phyloP scores from a whole-genome alignment of 2,113 vertebrate species.

The Edolisoma coerulescens region DNA sequence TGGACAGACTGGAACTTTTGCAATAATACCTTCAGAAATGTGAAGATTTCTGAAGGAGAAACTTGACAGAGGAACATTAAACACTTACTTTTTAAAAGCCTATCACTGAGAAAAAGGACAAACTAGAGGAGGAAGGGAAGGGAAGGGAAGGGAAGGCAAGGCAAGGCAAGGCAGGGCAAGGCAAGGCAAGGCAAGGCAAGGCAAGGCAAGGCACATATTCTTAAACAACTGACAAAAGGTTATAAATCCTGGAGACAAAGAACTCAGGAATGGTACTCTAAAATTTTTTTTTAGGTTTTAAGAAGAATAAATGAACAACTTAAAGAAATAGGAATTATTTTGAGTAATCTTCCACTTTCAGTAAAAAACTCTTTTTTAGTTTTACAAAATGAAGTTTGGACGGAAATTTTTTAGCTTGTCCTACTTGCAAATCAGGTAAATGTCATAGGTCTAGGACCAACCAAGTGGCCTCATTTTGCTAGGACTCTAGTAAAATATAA shows the following conservation, averaged over 20 bases:
- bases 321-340: neutral
- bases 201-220: neutral
- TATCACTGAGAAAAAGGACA: neutral
- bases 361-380: neutral
- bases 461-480: neutral
- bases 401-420: neutral
- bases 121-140: neutral
- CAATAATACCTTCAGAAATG: neutral
- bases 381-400: neutral
- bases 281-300: neutral
- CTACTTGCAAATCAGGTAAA: neutral
- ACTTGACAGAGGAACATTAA: fast-evolving
- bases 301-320: neutral
- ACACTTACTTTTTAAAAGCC: neutral
- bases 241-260: neutral
- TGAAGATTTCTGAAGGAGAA: neutral
- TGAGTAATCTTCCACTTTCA: neutral
- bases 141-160: too few relatives aligned
- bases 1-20: neutral
- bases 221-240: neutral
- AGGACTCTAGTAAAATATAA: neutral
- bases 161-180: neutral
- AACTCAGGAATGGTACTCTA: neutral
- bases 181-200: neutral
- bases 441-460: neutral